A percentile compares a stretch with the other conserved stretches of the same genome.
Evolutionary conservation across 2,113 vertebrate species (phyloP).

Genomic region (Lanius ludovicianus): DNA sequence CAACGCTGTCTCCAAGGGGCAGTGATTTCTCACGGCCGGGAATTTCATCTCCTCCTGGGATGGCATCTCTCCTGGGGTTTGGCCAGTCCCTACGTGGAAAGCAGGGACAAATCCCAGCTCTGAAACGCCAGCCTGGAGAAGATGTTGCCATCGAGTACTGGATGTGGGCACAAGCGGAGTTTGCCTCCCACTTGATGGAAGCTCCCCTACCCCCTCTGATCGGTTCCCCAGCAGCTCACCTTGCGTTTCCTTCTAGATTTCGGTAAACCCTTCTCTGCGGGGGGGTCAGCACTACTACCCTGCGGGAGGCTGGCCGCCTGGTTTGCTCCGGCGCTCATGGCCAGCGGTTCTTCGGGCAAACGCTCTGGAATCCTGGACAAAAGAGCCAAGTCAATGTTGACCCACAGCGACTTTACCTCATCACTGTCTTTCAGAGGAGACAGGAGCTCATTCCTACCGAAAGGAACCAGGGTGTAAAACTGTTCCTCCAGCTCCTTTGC

Average conservation of each 20-base stretch:
- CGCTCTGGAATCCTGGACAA: conserved; percentile 89
- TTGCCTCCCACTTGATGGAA: background rate
- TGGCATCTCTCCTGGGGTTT: background rate
- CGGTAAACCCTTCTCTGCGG: conserved; percentile 73
- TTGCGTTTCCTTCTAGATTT: conserved; percentile 93
- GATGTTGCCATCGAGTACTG: background rate
- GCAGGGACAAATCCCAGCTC: background rate
- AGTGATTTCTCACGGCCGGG: background rate
- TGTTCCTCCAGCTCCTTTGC: conserved; percentile 82
- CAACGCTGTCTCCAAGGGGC: background rate
- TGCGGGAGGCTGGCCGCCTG: conserved; percentile 70
- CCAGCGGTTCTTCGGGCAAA: conserved; percentile 69
- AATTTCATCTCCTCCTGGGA: background rate
- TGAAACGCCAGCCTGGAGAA: background rate
- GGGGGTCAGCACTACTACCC: conserved; percentile 51
- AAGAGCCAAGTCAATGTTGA: conserved; percentile 94
- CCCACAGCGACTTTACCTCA: conserved; percentile 89
- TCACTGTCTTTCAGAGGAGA: conserved; percentile 79
- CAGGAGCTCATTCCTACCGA: conserved; percentile 86
- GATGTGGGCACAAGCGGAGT: fast-evolving
- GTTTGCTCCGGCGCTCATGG: conserved; percentile 70
- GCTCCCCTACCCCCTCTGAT: background rate
- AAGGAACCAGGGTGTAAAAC: conserved; percentile 95
- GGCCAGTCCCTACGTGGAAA: fast-evolving
- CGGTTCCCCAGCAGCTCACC: conserved; percentile 69